These are phyloP conservation scores for Diadegma fenestrale DNA, from an alignment of 2,888 invertebrate species.

Conservation along the genomic window DNA sequence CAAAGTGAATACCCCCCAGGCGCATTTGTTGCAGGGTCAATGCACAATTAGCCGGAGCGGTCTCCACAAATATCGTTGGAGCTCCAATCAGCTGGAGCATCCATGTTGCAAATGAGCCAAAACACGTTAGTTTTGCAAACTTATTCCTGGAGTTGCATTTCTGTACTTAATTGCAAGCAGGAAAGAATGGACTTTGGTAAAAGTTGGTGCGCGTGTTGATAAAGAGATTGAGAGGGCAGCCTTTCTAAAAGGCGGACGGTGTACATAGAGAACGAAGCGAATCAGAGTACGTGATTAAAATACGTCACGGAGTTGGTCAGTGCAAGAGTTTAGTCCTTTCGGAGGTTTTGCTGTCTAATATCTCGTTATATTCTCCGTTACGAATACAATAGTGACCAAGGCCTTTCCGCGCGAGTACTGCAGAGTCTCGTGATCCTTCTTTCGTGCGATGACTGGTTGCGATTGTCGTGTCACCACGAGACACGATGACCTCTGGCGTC, in stretches of 20 bases:
- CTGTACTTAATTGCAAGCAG: not conserved
- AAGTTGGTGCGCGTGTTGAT: slow-evolving; percentile 45
- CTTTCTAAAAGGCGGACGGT: slow-evolving; percentile 50
- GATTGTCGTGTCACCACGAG: slow-evolving; percentile 79
- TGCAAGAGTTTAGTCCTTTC: slow-evolving; percentile 10
- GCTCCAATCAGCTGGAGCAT: not conserved
- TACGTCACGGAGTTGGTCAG: slow-evolving; percentile 46
- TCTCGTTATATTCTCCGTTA: slow-evolving; percentile 25
- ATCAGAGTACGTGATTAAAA: slow-evolving; percentile 63
- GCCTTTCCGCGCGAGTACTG: slow-evolving; percentile 38
- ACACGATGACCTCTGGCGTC: slow-evolving; percentile 78
- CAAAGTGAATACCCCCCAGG: too few relatives aligned
- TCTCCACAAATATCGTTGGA: too few relatives aligned
- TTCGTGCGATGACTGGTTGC: slow-evolving; percentile 80
- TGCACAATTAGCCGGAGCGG: too few relatives aligned
- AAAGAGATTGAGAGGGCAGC: slow-evolving; percentile 29
- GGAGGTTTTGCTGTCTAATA: slow-evolving; percentile 50
- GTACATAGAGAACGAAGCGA: slow-evolving; percentile 20
- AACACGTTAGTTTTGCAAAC: not conserved
- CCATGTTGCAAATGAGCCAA: too few relatives aligned
- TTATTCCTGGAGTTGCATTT: not conserved
- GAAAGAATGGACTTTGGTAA: slow-evolving; percentile 16
- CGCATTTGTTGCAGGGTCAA: too few relatives aligned
- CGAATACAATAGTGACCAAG: slow-evolving; percentile 69
- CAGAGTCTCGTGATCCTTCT: slow-evolving; percentile 36